These are phyloP conservation scores for Drosophila neotestacea DNA, from an alignment of 2,888 invertebrate species.

Conservation along the genomic window DNA sequence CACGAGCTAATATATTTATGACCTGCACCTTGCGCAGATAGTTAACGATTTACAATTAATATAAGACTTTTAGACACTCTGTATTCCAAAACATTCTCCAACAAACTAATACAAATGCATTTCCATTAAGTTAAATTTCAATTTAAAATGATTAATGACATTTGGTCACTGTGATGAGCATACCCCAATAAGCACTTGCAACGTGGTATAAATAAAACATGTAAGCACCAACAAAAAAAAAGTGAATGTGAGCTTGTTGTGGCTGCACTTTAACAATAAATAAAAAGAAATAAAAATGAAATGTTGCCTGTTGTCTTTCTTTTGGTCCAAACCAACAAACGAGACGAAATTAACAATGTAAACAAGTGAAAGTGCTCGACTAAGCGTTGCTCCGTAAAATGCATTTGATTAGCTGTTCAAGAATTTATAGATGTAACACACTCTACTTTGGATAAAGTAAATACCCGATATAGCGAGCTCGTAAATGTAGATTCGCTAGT, in stretches of 20 bases:
- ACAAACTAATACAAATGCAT: background rate
- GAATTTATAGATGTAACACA: too few relatives aligned
- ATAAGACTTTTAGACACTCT: slow-evolving; percentile 14
- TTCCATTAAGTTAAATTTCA: background rate
- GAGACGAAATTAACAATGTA: slow-evolving; percentile 16
- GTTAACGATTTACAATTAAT: background rate
- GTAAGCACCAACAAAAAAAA: slow-evolving; percentile 23
- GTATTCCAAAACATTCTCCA: background rate
- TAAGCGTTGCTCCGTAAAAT: slow-evolving; percentile 15
- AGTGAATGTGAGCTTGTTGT: slow-evolving; percentile 59
- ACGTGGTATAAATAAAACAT: background rate
- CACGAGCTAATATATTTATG: slow-evolving; percentile 10
- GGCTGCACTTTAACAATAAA: slow-evolving; percentile 48
- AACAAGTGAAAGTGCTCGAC: slow-evolving; percentile 1
- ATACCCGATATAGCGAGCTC: too few relatives aligned
- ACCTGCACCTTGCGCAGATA: background rate
- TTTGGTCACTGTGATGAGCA: slow-evolving; percentile 1
- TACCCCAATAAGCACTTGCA: slow-evolving; percentile 12
- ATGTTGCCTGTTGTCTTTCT: slow-evolving; percentile 32
- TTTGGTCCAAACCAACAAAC: slow-evolving; percentile 1
- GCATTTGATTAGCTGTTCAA: too few relatives aligned
- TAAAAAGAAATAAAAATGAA: slow-evolving; percentile 36
- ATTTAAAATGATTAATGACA: background rate
- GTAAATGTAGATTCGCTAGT: too few relatives aligned
- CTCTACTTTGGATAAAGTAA: too few relatives aligned